These are phyloP conservation scores for Anthrax anthrax DNA, from an alignment of 2,888 invertebrate genomes.

Conservation along the genomic window DNA sequence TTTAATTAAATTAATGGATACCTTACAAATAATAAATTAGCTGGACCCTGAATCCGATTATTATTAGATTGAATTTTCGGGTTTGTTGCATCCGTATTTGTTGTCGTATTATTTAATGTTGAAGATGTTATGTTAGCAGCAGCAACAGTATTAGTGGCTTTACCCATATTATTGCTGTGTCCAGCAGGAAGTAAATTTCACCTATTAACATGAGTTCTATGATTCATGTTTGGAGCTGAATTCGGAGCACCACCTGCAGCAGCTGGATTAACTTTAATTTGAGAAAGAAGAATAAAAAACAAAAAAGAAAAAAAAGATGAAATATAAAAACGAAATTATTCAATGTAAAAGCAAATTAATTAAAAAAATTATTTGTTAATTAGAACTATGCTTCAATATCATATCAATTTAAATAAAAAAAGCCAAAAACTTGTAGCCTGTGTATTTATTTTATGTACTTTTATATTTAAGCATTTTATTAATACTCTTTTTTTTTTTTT, in stretches of 20 bases:
- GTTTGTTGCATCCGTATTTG: constrained; percentile 12
- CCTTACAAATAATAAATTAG: constrained; percentile 33
- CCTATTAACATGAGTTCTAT: constrained; percentile 34
- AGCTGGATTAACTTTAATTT: constrained; percentile 17
- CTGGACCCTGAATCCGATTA: constrained; percentile 25
- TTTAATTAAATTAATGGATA: constrained; percentile 13
- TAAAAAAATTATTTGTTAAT: too few relatives aligned
- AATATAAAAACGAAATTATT: too few relatives aligned
- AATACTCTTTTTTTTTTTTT: too few relatives aligned
- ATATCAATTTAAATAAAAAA: too few relatives aligned
- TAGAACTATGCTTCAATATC: too few relatives aligned
- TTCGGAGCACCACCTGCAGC: constrained; percentile 20
- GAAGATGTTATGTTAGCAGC: constrained; percentile 7
- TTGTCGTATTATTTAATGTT: constrained; percentile 11
- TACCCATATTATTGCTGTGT: constrained; percentile 12
- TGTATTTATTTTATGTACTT: too few relatives aligned
- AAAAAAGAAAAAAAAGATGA: too few relatives aligned
- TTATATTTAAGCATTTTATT: too few relatives aligned
- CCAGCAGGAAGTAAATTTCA: constrained; percentile 29
- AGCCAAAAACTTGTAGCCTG: too few relatives aligned
- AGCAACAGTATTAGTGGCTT: neutral
- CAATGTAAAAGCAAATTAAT: too few relatives aligned
- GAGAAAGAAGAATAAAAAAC: neutral
- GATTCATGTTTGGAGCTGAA: constrained; percentile 23
- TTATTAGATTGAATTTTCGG: constrained; percentile 13